These are phyloP conservation scores for Fissipunctia ypsillon DNA, from an alignment of 2,888 invertebrate genomes.

Conservation along the genomic window DNA sequence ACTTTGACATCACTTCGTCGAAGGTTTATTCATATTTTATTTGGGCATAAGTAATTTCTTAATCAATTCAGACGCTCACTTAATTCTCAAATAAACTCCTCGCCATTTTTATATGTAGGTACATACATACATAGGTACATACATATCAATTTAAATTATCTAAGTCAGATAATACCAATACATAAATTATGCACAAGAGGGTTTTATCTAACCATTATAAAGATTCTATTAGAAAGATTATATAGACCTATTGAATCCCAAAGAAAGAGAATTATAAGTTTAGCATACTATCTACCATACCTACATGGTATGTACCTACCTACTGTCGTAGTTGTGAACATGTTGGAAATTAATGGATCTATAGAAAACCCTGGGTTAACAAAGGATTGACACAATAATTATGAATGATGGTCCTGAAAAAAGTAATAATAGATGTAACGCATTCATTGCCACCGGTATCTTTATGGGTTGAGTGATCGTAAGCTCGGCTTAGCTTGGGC, in stretches of 20 bases:
- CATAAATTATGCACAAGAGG: constrained; percentile 1
- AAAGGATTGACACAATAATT: constrained; percentile 34
- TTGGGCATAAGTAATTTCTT: constrained; percentile 46
- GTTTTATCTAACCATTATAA: background rate
- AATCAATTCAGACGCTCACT: constrained; percentile 30
- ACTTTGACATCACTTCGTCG: constrained; percentile 62
- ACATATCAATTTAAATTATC: background rate
- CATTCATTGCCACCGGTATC: constrained; percentile 28
- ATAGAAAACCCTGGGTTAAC: constrained; percentile 10
- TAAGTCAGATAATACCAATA: background rate
- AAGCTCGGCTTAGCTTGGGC: constrained; percentile 2
- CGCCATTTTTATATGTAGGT: constrained; percentile 2
- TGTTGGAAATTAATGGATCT: constrained; percentile 26
- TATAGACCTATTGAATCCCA: background rate
- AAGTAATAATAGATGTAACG: constrained; percentile 20
- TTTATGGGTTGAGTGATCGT: constrained; percentile 26
- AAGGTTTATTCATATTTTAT: constrained; percentile 63
- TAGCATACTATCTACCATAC: background rate
- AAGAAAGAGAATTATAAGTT: background rate
- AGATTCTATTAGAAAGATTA: no score
- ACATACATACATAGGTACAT: background rate
- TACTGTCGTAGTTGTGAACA: background rate
- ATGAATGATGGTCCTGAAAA: constrained; percentile 24
- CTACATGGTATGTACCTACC: background rate
- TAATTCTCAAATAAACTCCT: constrained; percentile 6